phyloP scores from a whole-genome alignment of 2,113 vertebrate genomes.

The Hystrix cristata region DNA sequence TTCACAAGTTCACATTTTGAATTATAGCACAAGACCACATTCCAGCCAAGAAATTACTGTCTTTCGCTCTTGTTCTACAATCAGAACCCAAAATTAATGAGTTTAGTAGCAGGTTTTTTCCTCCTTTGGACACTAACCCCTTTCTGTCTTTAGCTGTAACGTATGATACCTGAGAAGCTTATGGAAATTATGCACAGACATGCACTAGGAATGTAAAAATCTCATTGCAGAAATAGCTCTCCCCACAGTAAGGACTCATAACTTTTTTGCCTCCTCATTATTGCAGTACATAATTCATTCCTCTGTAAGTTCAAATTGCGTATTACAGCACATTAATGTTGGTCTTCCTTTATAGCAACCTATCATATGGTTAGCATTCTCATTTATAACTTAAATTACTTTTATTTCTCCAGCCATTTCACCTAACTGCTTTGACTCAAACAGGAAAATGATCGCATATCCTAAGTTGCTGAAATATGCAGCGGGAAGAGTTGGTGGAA shows the following conservation, averaged over 20 bases:
- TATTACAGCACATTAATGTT: conserved; percentile 63
- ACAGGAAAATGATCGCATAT: conserved; percentile 54
- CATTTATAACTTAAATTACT: conserved; percentile 75
- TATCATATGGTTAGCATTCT: conserved; percentile 72
- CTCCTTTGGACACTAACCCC: conserved; percentile 68
- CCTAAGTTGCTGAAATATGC: conserved; percentile 47
- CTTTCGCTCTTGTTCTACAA: conserved; percentile 38
- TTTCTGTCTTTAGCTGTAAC: conserved; percentile 58
- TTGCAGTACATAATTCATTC: conserved; percentile 75
- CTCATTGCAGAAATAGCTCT: conserved; percentile 22
- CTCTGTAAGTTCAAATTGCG: conserved; percentile 68
- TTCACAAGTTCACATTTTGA: conserved; percentile 68
- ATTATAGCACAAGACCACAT: conserved; percentile 30
- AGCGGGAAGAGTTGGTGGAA: not conserved
- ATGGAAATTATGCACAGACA: conserved; percentile 60
- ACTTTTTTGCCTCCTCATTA: conserved; percentile 72
- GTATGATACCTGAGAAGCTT: conserved; percentile 47
- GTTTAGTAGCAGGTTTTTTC: conserved; percentile 46
- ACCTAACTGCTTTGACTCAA: conserved; percentile 68
- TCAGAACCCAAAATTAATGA: conserved; percentile 73
- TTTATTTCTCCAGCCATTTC: conserved; percentile 77
- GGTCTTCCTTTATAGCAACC: conserved; percentile 75
- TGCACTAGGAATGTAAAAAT: conserved; percentile 11
- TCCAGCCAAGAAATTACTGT: conserved; percentile 60
- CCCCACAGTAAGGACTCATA: conserved; percentile 27